Conservation (phyloP, 2,888 invertebrate species). For the Cephonodes hylas region DNA sequence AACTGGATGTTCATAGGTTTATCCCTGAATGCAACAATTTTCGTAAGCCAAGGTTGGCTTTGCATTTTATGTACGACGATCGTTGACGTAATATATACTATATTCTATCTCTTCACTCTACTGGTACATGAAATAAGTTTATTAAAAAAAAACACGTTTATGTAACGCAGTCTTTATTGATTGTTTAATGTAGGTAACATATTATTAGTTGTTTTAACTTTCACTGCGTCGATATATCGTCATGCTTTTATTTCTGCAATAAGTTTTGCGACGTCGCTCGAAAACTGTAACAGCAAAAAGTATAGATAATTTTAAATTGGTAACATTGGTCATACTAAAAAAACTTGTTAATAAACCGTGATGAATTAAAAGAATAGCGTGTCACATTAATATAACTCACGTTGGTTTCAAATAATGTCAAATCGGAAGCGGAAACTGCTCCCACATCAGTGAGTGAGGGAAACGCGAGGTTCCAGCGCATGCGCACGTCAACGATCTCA, state of each 20-base stretch:
- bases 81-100: too few relatives aligned
- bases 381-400: neutral
- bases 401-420: neutral
- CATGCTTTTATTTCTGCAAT: neutral
- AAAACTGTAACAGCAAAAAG: neutral
- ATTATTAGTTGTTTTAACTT: neutral
- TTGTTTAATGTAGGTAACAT: neutral
- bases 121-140: too few relatives aligned
- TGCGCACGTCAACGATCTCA: constrained; percentile 46
- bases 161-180: neutral
- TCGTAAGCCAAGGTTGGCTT: too few relatives aligned
- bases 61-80: too few relatives aligned
- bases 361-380: neutral
- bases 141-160: neutral
- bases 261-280: neutral
- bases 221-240: neutral
- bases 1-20: too few relatives aligned
- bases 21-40: too few relatives aligned
- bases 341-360: neutral
- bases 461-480: constrained; percentile 36
- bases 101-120: too few relatives aligned
- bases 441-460: constrained; percentile 47
- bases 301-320: neutral
- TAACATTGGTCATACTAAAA: neutral
- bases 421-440: constrained; percentile 76